phyloP scores from a whole-genome alignment of 2,113 vertebrate genomes.

The Gobius niger region DNA sequence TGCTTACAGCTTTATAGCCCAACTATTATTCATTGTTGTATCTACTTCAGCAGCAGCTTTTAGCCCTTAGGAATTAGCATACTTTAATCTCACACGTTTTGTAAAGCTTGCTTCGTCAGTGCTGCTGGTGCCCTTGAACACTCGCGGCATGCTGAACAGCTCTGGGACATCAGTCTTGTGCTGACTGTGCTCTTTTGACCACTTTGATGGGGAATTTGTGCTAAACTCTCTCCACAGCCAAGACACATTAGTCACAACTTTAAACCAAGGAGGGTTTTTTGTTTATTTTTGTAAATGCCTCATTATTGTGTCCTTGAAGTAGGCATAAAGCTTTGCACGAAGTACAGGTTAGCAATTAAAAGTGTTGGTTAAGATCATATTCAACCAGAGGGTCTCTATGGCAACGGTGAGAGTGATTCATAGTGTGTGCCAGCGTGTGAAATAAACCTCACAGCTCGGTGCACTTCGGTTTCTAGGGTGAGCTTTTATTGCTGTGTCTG shows the following conservation, averaged over 20 bases:
- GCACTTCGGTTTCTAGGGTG: conserved; percentile 43
- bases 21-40: neutral
- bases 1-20: neutral
- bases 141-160: conserved; percentile 1
- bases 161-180: conserved; percentile 1
- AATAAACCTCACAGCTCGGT: conserved; percentile 73
- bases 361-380: conserved; percentile 64
- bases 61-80: conserved; percentile 1
- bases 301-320: neutral
- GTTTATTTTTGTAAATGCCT: too few species aligned
- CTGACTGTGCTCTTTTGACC: conserved; percentile 19
- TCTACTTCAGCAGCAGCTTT: conserved; percentile 8
- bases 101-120: conserved; percentile 21
- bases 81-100: conserved; percentile 25
- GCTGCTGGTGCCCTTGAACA: conserved; percentile 12
- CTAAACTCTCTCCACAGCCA: neutral
- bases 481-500: conserved; percentile 36
- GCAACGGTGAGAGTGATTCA: conserved; percentile 75
- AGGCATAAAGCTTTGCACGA: conserved; percentile 45
- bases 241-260: neutral
- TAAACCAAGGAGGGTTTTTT: neutral
- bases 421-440: conserved; percentile 67
- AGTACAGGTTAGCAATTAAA: conserved; percentile 72
- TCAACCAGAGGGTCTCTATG: conserved; percentile 65
- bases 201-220: neutral